These are phyloP conservation scores for Atlantisia rogersi DNA, from an alignment of 2,113 vertebrate genomes.

Conservation along the genomic window DNA sequence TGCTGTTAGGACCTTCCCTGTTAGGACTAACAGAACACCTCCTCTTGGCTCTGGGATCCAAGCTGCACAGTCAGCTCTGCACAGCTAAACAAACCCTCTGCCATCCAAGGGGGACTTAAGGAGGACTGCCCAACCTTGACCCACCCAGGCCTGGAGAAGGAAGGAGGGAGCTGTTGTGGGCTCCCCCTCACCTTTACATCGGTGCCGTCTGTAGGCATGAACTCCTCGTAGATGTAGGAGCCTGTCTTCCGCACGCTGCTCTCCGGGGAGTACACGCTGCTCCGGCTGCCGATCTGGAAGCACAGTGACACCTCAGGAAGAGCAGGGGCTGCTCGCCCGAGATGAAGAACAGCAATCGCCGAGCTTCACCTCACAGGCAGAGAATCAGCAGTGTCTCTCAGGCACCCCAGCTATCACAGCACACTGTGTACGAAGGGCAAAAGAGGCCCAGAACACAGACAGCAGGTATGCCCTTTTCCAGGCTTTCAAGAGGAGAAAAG, in stretches of 20 bases:
- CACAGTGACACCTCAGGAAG: neutral
- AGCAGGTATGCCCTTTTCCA: neutral
- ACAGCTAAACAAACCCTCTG: neutral
- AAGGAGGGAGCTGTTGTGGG: neutral
- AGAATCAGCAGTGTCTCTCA: neutral
- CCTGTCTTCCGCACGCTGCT: slow-evolving; percentile 97
- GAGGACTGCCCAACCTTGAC: neutral
- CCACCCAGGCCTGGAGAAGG: neutral
- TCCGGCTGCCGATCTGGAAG: slow-evolving; percentile 94
- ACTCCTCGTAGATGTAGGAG: slow-evolving; percentile 98
- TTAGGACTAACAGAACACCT: neutral
- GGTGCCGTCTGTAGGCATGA: slow-evolving; percentile 98
- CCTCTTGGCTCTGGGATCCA: rapidly evolving
- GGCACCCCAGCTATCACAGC: neutral
- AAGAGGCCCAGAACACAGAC: neutral
- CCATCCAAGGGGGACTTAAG: neutral
- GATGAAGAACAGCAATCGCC: neutral
- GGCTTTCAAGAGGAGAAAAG: neutral
- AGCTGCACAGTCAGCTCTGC: neutral
- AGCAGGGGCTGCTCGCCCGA: neutral
- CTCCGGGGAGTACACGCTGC: slow-evolving; percentile 98
- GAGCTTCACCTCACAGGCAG: neutral
- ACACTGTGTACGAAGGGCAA: neutral
- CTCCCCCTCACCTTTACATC: slow-evolving; percentile 90
- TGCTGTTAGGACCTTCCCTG: neutral